Evolutionary conservation across 1,140 invertebrate genomes (phyloP).

Genomic region (Pogonognathellus flavescens): DNA sequence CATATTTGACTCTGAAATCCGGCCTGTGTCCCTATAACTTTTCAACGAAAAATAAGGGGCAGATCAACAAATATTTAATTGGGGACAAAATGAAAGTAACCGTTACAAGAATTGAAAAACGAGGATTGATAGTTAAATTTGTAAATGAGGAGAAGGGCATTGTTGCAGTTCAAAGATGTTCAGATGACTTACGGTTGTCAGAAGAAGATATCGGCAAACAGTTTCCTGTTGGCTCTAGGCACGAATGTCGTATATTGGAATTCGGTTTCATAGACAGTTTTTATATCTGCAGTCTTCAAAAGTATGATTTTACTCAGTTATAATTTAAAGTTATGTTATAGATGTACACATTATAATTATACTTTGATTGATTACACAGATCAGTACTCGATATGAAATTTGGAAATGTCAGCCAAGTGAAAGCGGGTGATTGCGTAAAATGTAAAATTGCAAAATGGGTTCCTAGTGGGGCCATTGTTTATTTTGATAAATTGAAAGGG

Average conservation of each 20-base stretch:
- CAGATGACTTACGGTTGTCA: constrained; percentile 68
- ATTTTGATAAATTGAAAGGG: constrained; percentile 76
- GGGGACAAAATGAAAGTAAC: constrained; percentile 73
- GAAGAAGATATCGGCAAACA: constrained; percentile 70
- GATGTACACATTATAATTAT: not conserved
- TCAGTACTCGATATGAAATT: constrained; percentile 72
- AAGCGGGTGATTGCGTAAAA: constrained; percentile 72
- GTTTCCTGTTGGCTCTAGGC: constrained; percentile 72
- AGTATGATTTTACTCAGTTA: constrained; percentile 66
- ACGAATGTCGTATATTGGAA: constrained; percentile 74
- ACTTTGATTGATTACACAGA: constrained; percentile 30
- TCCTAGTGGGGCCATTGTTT: constrained; percentile 69
- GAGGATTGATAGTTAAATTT: constrained; percentile 74
- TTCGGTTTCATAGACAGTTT: constrained; percentile 75
- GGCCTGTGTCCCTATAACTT: constrained; percentile 69
- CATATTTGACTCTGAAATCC: constrained; percentile 73
- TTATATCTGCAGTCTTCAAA: constrained; percentile 76
- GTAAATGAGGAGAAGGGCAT: constrained; percentile 73
- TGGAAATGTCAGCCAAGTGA: constrained; percentile 72
- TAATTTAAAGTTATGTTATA: too few species aligned
- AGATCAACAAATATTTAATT: constrained; percentile 68
- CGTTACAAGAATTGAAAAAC: constrained; percentile 71
- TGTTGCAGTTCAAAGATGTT: constrained; percentile 72
- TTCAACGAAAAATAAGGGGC: constrained; percentile 67
- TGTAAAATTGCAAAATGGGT: constrained; percentile 70